Evolutionary conservation across 2,797 vertebrate species (phyloP).

Genomic region (Margarornis squamiger): DNA sequence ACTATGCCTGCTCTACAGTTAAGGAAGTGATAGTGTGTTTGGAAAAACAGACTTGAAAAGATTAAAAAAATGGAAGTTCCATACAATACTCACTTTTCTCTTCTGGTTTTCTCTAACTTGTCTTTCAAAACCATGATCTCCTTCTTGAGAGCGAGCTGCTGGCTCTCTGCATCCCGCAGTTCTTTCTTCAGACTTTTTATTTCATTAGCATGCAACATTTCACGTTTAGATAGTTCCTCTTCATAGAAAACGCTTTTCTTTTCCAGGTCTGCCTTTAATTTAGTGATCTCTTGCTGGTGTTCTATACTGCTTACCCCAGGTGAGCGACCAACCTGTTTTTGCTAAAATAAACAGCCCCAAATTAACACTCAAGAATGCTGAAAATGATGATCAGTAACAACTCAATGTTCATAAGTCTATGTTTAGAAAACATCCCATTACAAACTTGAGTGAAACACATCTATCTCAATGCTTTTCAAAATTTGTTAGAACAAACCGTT

Average conservation of each 20-base stretch:
- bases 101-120: conserved; percentile 94
- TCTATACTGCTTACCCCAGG: conserved; percentile 82
- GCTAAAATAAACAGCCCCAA: conserved; percentile 68
- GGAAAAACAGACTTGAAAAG: background rate
- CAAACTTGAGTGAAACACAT: background rate
- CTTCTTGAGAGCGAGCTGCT: conserved; percentile 93
- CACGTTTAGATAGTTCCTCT: conserved; percentile 89
- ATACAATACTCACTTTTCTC: conserved; percentile 85
- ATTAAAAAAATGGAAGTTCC: background rate
- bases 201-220: conserved; percentile 87
- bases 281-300: conserved; percentile 91
- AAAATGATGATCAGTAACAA: background rate
- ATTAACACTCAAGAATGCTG: conserved; percentile 22
- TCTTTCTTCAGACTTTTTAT: conserved; percentile 93
- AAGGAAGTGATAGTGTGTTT: background rate
- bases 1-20: background rate
- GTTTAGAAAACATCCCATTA: background rate
- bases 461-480: background rate
- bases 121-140: conserved; percentile 97
- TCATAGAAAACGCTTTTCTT: conserved; percentile 91
- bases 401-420: background rate
- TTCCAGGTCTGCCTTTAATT: conserved; percentile 91
- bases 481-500: background rate
- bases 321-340: conserved; percentile 88
- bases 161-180: conserved; percentile 91